Conservation (phyloP, 1,140 invertebrate species). For the Papilio helenus region DNA sequence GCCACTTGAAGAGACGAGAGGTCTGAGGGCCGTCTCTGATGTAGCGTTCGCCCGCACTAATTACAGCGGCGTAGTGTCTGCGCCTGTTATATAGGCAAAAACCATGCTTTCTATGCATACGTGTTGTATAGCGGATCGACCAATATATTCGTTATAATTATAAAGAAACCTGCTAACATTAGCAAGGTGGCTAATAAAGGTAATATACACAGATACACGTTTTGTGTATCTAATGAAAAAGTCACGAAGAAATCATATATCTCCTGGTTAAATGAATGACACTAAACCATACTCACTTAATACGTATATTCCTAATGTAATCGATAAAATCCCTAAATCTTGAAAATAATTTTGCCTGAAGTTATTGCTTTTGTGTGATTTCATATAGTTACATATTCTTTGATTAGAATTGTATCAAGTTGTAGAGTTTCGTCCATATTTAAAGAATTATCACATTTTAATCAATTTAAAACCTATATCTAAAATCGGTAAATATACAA, state of each 20-base stretch:
- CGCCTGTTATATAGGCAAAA: neutral
- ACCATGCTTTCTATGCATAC: neutral
- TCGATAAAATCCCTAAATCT: no score
- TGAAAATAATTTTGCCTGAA: no score
- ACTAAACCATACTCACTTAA: no score
- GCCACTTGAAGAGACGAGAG: conserved; percentile 22
- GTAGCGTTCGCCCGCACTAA: conserved; percentile 32
- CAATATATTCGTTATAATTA: neutral
- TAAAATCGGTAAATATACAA: neutral
- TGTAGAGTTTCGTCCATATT: neutral
- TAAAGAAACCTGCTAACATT: no score
- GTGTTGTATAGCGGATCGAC: neutral
- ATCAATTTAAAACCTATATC: neutral
- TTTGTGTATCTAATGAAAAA: no score
- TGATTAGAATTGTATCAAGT: no score
- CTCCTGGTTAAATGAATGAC: no score
- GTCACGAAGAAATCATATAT: no score
- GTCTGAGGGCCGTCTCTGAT: conserved; percentile 35
- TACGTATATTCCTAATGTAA: no score
- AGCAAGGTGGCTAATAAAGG: neutral
- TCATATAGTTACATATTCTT: no score
- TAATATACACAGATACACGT: no score
- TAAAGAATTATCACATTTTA: neutral
- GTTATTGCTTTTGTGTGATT: no score
- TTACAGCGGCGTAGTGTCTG: conserved; percentile 29